A percentile compares a stretch with the other conserved stretches of the same genome.
Evolutionary conservation across 2,113 vertebrate species (phyloP).

Genomic region (Solenodon paradoxus): DNA sequence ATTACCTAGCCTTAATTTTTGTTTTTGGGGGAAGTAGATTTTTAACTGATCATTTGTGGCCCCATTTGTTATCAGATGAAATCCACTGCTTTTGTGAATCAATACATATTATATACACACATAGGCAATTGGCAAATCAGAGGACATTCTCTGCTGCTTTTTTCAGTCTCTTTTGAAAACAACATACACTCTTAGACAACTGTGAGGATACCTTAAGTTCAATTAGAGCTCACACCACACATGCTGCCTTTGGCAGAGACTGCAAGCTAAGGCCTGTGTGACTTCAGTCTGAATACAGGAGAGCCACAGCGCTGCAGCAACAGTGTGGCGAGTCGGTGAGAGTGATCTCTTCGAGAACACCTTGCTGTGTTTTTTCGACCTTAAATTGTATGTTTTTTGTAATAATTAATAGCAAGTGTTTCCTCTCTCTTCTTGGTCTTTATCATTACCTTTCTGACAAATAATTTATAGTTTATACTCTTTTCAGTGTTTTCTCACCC

Average conservation of each 20-base stretch:
- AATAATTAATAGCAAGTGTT: conserved; percentile 38
- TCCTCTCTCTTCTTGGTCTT: conserved; percentile 31
- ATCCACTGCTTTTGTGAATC: not conserved
- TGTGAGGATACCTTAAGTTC: not conserved
- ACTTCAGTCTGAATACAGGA: not conserved
- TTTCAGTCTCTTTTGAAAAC: not conserved
- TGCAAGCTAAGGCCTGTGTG: not conserved
- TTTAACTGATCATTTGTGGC: not conserved
- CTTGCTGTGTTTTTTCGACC: not conserved
- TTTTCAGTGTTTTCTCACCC: conserved; percentile 41
- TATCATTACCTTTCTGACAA: conserved; percentile 34
- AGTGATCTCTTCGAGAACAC: not conserved
- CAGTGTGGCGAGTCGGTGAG: not conserved
- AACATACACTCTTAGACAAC: not conserved
- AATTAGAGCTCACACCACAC: not conserved
- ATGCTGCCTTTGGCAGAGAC: not conserved
- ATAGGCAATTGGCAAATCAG: not conserved
- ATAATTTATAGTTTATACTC: conserved; percentile 55
- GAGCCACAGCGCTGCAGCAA: not conserved
- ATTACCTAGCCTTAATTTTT: not conserved
- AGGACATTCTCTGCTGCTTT: not conserved
- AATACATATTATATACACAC: not conserved
- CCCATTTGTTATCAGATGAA: conserved; percentile 5
- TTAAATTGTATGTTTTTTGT: not conserved
- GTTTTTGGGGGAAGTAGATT: not conserved